Evolutionary conservation across 1,140 invertebrate genomes (phyloP), one percentile per base, ranked within the genome.

Genomic region (Stenopsyche tienmushanensis): DNA sequence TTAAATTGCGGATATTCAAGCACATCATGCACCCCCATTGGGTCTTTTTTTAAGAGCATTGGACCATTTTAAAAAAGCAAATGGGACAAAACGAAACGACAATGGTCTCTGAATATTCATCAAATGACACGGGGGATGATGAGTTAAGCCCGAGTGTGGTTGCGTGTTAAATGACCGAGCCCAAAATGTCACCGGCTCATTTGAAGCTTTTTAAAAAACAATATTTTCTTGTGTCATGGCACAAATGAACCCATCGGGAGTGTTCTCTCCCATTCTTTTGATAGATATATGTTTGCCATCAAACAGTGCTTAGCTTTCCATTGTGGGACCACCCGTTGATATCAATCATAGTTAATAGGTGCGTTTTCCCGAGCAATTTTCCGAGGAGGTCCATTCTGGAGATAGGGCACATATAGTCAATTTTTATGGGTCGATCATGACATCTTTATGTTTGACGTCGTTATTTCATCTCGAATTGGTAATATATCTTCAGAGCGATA

Each of bases 91-190:
- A 13, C 29, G 29, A 34, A 34, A 34, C 29, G 29, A 34, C 29
- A 34, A 34, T 34, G 29, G 29, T 13, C 29, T 5, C 29, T 42
- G 54, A 57, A 57, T 57, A 57, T 57, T 57, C 54, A 57, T 57
- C 34, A 23, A 1, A 42, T 8, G 34, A 34, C 39, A 29, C 17
- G n/a, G 25, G 9, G 17, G 29, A n/a, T 50, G 49, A 13, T n/a
- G n/a, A n/a, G n/a, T n/a, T n/a, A n/a, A n/a, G n/a, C n/a, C n/a
- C 3, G 39, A 24, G n/a, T 57, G 54, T 20, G 54, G 54, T 42
- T 57, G 39, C 24, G 54, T 57, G 54, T 42, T 42, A 26, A 42
- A 57, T 21, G 39, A 42, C 54, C 54, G 34, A 42, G 39, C 24
- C 15, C 20, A 29, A 18, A 57, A 42, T 57, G 20, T 41, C 21